Evolutionary conservation across 2,113 vertebrate genomes (phyloP), one percentile per base, ranked within the genome.

Genomic region (Catharus bicknelli): DNA sequence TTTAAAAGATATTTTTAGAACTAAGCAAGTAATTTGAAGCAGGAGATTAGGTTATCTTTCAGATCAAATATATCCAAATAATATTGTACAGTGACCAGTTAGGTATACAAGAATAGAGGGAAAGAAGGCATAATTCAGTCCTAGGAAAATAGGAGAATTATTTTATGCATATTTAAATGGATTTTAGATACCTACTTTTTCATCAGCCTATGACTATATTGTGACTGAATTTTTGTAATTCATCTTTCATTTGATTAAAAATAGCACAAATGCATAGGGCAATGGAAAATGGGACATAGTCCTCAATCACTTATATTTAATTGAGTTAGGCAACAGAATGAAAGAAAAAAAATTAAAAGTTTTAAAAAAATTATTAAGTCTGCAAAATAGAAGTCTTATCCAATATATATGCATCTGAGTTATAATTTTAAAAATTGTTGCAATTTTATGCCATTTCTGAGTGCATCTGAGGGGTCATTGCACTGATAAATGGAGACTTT

Each of bases 1-100:
- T 70, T 86, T 88, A 69, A 70, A 81, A 67, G 15, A 20, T 85
- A 61, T 88, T 93, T 94, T 90, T 85, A 79, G 38, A 88, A 88
- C 13, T 13, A 86, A 88, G 20, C 7, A 77, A 77, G 54, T 58
- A 90, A 76, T 42, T n/a, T 54, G 57, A 70, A 74, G 23, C 12
- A 47, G 8, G 10, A 87, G 47, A 81, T 75, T 18, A 89, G 5
- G 9, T 77, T 91, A 48, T 70, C 36, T 69, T 90, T 73, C 74
- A 66, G 38, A 70, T 62, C 36, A 90, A 88, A 20, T 55, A 11
- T 55, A 68, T 38, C 59, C 48, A 86, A 83, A 79, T 64, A 3
- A 20, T 48, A n/a, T 10, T 1, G 0, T 72, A n/a, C 5, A 59
- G 9, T 59, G 29, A 89, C 86, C 92, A 63, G 34, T 74, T 67